phyloP scores from a whole-genome alignment of 2,888 invertebrate genomes.

The Baccha elongata region DNA sequence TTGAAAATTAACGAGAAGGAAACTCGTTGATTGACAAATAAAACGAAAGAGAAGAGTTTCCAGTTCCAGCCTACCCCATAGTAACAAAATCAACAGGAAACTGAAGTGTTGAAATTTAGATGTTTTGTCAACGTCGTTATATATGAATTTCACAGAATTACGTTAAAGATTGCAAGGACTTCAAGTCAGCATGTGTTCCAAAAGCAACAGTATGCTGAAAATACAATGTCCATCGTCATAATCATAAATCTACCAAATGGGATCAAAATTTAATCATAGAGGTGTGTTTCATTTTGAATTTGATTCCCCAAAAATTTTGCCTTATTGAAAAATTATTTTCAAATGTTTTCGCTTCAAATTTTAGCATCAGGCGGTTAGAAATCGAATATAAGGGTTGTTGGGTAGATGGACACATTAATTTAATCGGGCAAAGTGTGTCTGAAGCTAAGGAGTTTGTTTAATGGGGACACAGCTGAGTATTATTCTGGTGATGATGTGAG shows the following conservation, averaged over 20 bases:
- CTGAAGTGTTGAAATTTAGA: constrained; percentile 62
- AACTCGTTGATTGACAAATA: no score
- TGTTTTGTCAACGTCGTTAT: constrained; percentile 15
- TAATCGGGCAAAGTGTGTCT: constrained; percentile 50
- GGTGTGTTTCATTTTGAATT: constrained; percentile 56
- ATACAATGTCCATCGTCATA: constrained; percentile 33
- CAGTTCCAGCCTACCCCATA: no score
- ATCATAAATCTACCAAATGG: constrained; percentile 57
- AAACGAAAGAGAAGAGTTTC: no score
- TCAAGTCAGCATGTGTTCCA: constrained; percentile 54
- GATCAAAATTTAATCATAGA: constrained; percentile 61
- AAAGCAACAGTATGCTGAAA: constrained; percentile 65
- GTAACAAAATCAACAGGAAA: no score
- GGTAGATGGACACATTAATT: constrained; percentile 43
- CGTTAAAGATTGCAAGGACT: constrained; percentile 41
- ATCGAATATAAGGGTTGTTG: constrained; percentile 39
- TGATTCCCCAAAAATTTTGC: constrained; percentile 47
- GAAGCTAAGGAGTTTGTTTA: constrained; percentile 62
- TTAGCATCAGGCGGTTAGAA: not conserved
- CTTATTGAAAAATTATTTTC: constrained; percentile 50
- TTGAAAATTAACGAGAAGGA: no score
- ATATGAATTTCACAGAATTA: constrained; percentile 29
- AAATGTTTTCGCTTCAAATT: constrained; percentile 24
- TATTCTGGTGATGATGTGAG: constrained; percentile 56
- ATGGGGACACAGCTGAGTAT: constrained; percentile 65